Base-by-base conservation (phyloP, 2,888 invertebrate genomes). In the Athripsodes cinereus region DNA sequence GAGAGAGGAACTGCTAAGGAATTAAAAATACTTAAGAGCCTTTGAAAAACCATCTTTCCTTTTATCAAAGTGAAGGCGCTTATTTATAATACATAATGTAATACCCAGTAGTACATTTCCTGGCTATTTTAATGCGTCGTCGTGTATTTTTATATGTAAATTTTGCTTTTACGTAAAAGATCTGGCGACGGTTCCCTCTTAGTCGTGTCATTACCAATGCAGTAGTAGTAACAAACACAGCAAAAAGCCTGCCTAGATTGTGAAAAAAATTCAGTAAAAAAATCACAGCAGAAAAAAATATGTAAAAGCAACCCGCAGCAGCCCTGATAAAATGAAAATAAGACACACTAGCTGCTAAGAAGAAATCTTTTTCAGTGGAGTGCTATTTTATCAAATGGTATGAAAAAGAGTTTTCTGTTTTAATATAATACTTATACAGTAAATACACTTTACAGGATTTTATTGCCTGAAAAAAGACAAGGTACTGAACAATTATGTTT, bases 51-150 rank as follows among this genome's bases (percentile, higher is more conserved):
- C 3, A 26, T 26, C 26, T 26, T n/a, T 26, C 26, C 26, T 26
- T 26, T 26, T 6, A 26, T 22, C 20, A 52, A 52, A 52, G 35
- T 20, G 34, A 5, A 31, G 11, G n/a, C 26, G 26, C 52, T 31
- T 52, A 52, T 52, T 34, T 52, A 34, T 52, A 50, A 31, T 31
- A 50, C 22, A 52, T 52, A 52, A 20, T 52, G 26, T 52, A 52
- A 11, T 34, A 31, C 18, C 35, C 31, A 31, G 20, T 19, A 31
- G 20, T 19, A 26, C 34, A 34, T 34, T 34, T 18, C 18, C 26
- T 10, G 26, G 26, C 26, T 1, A 34, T 18, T 52, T 52, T 40
- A 44, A 53, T 53, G 40, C 20, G 44, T 53, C 20, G 44, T 53
- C 40, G 21, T 40, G 20, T 53, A 53, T 53, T 40, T 53, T 40